Conservation (phyloP, 2,888 invertebrate species). For the Ophion slaviceki region DNA sequence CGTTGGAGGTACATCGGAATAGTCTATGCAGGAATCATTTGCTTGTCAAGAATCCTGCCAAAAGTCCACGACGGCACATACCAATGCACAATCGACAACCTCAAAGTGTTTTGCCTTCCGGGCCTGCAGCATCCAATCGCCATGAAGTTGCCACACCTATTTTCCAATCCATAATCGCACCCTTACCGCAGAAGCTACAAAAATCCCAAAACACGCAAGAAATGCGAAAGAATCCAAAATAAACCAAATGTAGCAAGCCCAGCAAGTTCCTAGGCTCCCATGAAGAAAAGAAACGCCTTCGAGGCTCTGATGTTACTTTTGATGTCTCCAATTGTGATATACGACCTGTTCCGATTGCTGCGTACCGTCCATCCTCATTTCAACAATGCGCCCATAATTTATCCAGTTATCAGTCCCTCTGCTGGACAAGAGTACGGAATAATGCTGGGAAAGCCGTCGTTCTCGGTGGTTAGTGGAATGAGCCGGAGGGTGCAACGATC, state of each 20-base stretch:
- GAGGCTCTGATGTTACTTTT: background rate
- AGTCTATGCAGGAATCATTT: no score
- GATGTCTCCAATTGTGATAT: background rate
- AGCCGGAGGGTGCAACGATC: background rate
- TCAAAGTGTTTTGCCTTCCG: background rate
- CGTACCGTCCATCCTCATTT: background rate
- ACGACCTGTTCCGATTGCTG: background rate
- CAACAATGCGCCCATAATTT: background rate
- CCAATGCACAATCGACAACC: background rate
- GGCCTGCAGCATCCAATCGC: background rate
- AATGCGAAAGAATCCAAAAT: background rate
- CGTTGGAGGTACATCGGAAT: background rate
- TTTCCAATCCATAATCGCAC: background rate
- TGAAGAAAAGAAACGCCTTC: background rate
- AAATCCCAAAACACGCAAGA: background rate
- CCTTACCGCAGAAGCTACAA: background rate
- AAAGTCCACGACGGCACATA: background rate
- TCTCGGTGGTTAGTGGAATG: background rate
- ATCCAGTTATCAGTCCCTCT: background rate
- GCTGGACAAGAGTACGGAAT: background rate
- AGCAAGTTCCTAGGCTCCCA: background rate
- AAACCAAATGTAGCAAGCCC: background rate
- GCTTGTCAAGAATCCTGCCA: background rate
- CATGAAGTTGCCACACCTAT: background rate
- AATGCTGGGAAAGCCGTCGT: background rate